These are phyloP conservation scores for Eupeodes luniger DNA, from an alignment of 2,888 invertebrate species.

Conservation along the genomic window DNA sequence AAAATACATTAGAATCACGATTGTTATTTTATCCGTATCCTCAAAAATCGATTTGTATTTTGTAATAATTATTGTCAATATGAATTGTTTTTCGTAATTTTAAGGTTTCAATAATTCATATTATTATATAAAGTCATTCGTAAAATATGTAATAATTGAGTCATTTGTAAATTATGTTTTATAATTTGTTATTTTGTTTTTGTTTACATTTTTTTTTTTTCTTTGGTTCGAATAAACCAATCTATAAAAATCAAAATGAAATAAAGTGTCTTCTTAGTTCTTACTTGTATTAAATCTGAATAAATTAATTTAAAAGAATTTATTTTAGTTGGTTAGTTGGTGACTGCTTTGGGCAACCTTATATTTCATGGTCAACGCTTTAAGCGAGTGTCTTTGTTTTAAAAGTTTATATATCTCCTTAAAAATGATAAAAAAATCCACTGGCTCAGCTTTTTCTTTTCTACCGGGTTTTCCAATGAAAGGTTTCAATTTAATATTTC, in stretches of 20 bases:
- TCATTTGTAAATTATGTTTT: slow-evolving; percentile 44
- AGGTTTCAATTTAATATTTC: no score
- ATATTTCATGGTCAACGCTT: no score
- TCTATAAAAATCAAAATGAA: slow-evolving; percentile 31
- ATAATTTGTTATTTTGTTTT: slow-evolving; percentile 36
- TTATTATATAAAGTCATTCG: slow-evolving; percentile 30
- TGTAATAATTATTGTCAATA: background rate
- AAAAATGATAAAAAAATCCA: no score
- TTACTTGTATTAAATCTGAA: background rate
- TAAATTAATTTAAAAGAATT: background rate
- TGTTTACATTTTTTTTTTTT: background rate
- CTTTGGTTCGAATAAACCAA: slow-evolving; percentile 53
- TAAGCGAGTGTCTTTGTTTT: no score
- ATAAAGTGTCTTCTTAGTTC: background rate
- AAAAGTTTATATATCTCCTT: no score
- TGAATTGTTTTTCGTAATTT: slow-evolving; percentile 51
- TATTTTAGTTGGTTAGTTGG: no score
- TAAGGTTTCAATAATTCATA: slow-evolving; percentile 69
- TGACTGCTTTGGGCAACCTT: no score
- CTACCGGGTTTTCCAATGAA: no score
- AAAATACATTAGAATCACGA: slow-evolving; percentile 50
- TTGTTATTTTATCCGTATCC: slow-evolving; percentile 56
- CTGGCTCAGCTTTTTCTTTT: no score
- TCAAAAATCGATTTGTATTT: slow-evolving; percentile 19
- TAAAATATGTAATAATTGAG: slow-evolving; percentile 37